phyloP scores from a whole-genome alignment of 2,888 invertebrate genomes.

The Anticlea derivata region DNA sequence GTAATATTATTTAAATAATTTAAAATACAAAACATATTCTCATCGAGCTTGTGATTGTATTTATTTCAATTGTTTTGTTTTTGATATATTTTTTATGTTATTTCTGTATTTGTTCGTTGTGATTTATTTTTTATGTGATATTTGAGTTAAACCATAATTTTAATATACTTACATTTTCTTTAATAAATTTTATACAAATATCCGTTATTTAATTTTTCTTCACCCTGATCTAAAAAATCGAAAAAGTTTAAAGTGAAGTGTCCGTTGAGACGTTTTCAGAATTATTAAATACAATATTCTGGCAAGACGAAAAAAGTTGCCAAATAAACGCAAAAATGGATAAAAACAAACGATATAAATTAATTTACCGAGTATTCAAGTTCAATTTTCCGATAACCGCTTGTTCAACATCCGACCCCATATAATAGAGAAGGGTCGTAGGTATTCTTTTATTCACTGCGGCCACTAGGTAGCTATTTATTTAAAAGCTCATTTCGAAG shows the following conservation, averaged over 20 bases:
- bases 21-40: slow-evolving; percentile 41
- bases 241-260: too few species aligned
- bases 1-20: slow-evolving; percentile 54
- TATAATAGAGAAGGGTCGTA: slow-evolving; percentile 37
- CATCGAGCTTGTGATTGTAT: slow-evolving; percentile 62
- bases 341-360: not conserved
- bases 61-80: slow-evolving; percentile 13
- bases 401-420: slow-evolving; percentile 38
- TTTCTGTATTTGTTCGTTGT: slow-evolving; percentile 39
- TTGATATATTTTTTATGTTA: slow-evolving; percentile 34
- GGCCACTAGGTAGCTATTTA: slow-evolving; percentile 51
- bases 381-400: slow-evolving; percentile 10
- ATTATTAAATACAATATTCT: too few species aligned
- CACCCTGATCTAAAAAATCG: not conserved
- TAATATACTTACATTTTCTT: slow-evolving; percentile 34
- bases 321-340: not conserved
- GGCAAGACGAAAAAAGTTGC: not conserved
- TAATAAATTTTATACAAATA: slow-evolving; percentile 39
- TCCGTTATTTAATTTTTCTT: not conserved
- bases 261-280: too few species aligned
- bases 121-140: slow-evolving; percentile 42
- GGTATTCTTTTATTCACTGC: slow-evolving; percentile 48
- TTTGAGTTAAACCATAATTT: slow-evolving; percentile 54
- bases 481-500: slow-evolving; percentile 54
- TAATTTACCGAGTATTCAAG: not conserved